Evolutionary conservation across 2,888 invertebrate genomes (phyloP).

Genomic region (Thysanoteuthis rhombus): DNA sequence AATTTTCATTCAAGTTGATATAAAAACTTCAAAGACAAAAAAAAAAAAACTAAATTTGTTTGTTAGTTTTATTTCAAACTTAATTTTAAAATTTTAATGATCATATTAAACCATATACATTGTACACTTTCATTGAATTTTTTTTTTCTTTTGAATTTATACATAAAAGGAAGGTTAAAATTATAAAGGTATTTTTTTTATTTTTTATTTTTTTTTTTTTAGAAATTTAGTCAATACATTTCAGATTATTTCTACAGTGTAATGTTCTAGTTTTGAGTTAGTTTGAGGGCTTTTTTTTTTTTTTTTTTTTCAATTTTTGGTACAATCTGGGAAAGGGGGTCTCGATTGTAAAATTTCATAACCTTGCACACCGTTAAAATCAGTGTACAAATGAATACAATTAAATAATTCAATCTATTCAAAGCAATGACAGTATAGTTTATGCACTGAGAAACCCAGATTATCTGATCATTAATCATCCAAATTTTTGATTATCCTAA

Average conservation of each 20-base stretch:
- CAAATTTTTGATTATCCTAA: no score
- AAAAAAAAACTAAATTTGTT: neutral
- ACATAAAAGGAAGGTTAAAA: neutral
- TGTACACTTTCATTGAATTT: neutral
- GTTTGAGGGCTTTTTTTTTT: neutral
- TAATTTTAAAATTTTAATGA: neutral
- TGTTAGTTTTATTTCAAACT: neutral
- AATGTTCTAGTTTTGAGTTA: neutral
- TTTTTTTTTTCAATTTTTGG: no score
- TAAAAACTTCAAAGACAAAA: neutral
- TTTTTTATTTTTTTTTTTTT: neutral
- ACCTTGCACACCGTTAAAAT: no score
- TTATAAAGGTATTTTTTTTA: neutral
- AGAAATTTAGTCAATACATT: neutral
- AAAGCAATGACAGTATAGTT: no score
- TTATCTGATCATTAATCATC: no score
- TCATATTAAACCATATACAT: constrained; percentile 12
- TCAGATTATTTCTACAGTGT: neutral
- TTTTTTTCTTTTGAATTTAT: no score
- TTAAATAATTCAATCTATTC: no score
- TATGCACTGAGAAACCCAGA: no score
- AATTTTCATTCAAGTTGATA: neutral
- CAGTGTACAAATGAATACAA: no score
- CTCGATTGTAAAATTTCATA: no score
- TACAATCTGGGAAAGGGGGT: no score